Evolutionary conservation across 2,113 vertebrate genomes (phyloP), one percentile per base, ranked within the genome.

Genomic region (Chaetodon auriga): DNA sequence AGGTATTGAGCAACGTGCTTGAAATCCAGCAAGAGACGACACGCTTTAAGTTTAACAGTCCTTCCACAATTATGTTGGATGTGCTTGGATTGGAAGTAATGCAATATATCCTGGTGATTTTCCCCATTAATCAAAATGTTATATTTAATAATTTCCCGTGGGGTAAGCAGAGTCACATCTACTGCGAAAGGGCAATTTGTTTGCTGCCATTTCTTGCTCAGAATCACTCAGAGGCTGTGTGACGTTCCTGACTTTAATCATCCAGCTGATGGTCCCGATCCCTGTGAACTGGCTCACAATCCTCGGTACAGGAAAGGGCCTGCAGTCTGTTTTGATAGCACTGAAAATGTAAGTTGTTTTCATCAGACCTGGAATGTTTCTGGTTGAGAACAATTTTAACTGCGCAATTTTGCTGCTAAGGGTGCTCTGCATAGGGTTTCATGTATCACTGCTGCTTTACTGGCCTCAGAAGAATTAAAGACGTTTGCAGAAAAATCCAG

Each of bases 251-350:
- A 97, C 94, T 81, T 19, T 58, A 53, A 54, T 36, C 73, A 69
- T 88, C 74, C 87, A 99, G 98, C 97, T 93, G 91, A 96, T 11
- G 98, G 98, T 55, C 98, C 97, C 14, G 90, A 99, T 84, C 96
- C 97, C 9, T 99, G 98, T 68, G 90, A 95, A 46, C 90, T 97
- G 91, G 97, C 97, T 58, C 93, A 96, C 3, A 97, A 95, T 10
- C 98, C 98, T 11, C 95, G 98, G 45, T 96, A 98, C 92, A 95
- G 98, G 87, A 99, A 98, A 83, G 97, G 98, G 54, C 97, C 97
- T 0, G 91, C 95, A 2, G 91, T 93, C 80, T 99, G 98, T 90
- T 98, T 99, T 84, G 97, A 99, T 78, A 95, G 97, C 90, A 97
- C 96, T 55, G 82, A 89, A 30, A 73, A 93, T 61, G 98, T 99